These are phyloP conservation scores for Tachycineta bicolor DNA, from an alignment of 2,113 vertebrate genomes.

Conservation along the genomic window DNA sequence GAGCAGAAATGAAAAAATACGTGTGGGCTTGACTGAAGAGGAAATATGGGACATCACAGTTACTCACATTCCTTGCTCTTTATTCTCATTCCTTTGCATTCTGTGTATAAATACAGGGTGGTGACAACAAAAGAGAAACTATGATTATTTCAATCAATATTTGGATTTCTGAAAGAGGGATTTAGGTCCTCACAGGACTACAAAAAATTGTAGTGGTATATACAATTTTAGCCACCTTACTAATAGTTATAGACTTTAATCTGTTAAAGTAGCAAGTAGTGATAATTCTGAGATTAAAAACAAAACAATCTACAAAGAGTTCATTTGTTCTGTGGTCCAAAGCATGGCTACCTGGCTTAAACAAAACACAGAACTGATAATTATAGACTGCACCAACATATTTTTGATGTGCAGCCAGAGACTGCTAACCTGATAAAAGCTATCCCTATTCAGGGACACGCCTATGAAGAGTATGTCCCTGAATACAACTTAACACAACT, in stretches of 20 bases:
- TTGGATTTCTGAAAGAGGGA: neutral
- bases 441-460: neutral
- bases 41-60: neutral
- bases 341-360: neutral
- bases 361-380: neutral
- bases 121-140: neutral
- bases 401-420: neutral
- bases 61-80: neutral
- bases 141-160: neutral
- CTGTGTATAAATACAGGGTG: neutral
- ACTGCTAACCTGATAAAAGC: neutral
- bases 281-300: neutral
- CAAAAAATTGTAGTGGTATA: neutral
- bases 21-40: neutral
- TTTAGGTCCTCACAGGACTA: neutral
- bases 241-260: neutral
- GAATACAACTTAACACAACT: neutral
- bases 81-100: neutral
- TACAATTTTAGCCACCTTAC: neutral
- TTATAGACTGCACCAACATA: neutral
- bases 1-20: neutral
- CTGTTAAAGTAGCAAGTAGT: neutral
- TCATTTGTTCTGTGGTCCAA: neutral
- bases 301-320: neutral
- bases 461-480: too few species aligned